phyloP scores from a whole-genome alignment of 2,113 vertebrate species.

The Channa maculata region DNA sequence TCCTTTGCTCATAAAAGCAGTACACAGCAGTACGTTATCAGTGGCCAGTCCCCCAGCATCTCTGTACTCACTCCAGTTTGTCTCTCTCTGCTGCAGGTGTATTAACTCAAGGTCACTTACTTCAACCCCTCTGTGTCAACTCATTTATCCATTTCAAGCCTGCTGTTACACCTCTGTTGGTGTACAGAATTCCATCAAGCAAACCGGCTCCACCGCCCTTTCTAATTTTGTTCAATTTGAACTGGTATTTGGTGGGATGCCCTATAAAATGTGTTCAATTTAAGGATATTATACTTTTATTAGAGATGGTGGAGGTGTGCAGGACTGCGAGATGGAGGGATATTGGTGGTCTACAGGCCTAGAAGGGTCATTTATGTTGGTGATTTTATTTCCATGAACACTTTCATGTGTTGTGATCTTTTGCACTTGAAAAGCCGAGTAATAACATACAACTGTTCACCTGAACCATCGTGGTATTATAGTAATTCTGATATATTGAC shows the following conservation, averaged over 20 bases:
- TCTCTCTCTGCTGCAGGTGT: slow-evolving; percentile 38
- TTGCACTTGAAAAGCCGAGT: slow-evolving; percentile 17
- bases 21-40: slow-evolving; percentile 2
- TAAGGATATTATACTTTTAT: slow-evolving; percentile 70
- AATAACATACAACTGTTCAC: slow-evolving; percentile 14
- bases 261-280: slow-evolving; percentile 69
- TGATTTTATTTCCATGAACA: slow-evolving; percentile 55
- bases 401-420: slow-evolving; percentile 47
- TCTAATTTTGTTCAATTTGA: slow-evolving; percentile 79
- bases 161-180: slow-evolving; percentile 59
- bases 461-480: background rate
- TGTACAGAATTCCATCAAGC: slow-evolving; percentile 71
- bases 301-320: slow-evolving; percentile 46
- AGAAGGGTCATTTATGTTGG: slow-evolving; percentile 34
- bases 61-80: slow-evolving; percentile 9
- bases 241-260: slow-evolving; percentile 64
- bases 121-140: slow-evolving; percentile 54
- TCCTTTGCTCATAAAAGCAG: background rate
- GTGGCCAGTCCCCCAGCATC: slow-evolving; percentile 4
- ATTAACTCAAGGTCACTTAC: slow-evolving; percentile 75
- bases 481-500: background rate
- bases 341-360: slow-evolving; percentile 11
- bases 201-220: slow-evolving; percentile 44
- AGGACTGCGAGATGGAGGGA: slow-evolving; percentile 58
- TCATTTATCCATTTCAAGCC: slow-evolving; percentile 73